Evolutionary conservation across 2,797 vertebrate genomes (phyloP).

Genomic region (Hypotaenidia philippensis): DNA sequence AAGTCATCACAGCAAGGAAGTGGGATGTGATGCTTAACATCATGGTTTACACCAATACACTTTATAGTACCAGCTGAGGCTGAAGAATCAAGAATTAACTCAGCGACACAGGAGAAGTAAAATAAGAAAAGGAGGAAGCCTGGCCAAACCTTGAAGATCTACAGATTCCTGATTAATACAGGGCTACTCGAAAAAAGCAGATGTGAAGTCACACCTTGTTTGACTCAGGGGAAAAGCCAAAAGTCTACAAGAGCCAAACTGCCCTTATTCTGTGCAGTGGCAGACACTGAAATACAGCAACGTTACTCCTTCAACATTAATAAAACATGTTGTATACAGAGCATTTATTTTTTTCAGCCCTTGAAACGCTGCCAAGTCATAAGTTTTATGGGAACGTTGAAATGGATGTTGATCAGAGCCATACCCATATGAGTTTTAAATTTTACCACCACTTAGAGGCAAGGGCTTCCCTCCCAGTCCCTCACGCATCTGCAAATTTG

Average conservation of each 20-base stretch:
- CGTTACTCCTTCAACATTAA: conserved; percentile 54
- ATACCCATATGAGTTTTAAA: conserved; percentile 35
- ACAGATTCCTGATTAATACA: conserved; percentile 1
- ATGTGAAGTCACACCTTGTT: conserved; percentile 35
- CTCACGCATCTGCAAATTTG: neutral
- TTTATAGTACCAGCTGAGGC: neutral
- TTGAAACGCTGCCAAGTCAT: conserved; percentile 55
- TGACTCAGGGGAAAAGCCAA: conserved; percentile 6
- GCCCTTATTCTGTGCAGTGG: neutral
- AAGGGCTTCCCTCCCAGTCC: neutral
- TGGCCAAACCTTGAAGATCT: conserved; percentile 1
- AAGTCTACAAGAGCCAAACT: conserved; percentile 7
- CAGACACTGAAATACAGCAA: conserved; percentile 31
- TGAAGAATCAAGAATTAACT: neutral
- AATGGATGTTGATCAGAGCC: conserved; percentile 52
- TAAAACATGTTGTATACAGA: conserved; percentile 55
- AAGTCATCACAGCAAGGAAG: conserved; percentile 27
- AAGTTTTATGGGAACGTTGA: conserved; percentile 48
- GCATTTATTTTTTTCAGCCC: neutral
- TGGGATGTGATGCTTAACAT: conserved; percentile 49
- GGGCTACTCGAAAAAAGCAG: conserved; percentile 45
- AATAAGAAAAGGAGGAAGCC: neutral
- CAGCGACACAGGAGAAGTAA: neutral
- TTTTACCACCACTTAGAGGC: conserved; percentile 27
- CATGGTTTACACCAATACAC: neutral